phyloP scores from a whole-genome alignment of 2,797 vertebrate species.

The Poeciliopsis presidionis region DNA sequence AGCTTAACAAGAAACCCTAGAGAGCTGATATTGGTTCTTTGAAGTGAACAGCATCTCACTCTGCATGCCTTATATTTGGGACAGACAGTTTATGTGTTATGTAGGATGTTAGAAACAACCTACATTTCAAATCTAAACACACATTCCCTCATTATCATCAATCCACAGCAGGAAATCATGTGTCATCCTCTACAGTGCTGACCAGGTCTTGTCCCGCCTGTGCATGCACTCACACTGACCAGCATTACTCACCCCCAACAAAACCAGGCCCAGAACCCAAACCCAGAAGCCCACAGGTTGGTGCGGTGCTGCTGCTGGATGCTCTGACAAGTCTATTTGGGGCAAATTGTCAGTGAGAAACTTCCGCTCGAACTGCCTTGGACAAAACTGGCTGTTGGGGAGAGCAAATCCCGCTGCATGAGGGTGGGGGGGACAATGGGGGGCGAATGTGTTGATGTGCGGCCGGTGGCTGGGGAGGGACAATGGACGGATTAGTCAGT shows the following conservation, averaged over 20 bases:
- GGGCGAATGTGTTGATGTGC: constrained; percentile 98
- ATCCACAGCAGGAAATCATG: not conserved
- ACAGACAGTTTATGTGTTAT: not conserved
- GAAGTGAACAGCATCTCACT: not conserved
- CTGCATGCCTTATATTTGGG: not conserved
- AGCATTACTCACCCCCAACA: constrained; percentile 16
- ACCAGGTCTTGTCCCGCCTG: constrained; percentile 23
- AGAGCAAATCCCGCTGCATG: constrained; percentile 99
- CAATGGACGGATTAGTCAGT: constrained; percentile 99
- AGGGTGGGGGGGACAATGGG: constrained; percentile 95
- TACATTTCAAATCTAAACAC: not conserved
- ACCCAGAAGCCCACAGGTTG: constrained; percentile 69
- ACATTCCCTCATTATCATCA: constrained; percentile 3
- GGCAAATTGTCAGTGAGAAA: constrained; percentile 99
- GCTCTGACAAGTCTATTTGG: constrained; percentile 99
- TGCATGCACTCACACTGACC: constrained; percentile 21
- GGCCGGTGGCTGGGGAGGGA: constrained; percentile 94
- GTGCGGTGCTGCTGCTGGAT: constrained; percentile 82
- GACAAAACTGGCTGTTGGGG: constrained; percentile 99
- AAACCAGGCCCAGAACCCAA: constrained; percentile 72
- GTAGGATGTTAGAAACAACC: too few relatives aligned
- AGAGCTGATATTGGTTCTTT: not conserved
- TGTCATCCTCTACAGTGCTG: constrained; percentile 11
- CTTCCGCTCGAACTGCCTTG: constrained; percentile 99
- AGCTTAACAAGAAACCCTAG: not conserved